Base-by-base conservation (phyloP, 2,113 vertebrate genomes). In the Balaeniceps rex region DNA sequence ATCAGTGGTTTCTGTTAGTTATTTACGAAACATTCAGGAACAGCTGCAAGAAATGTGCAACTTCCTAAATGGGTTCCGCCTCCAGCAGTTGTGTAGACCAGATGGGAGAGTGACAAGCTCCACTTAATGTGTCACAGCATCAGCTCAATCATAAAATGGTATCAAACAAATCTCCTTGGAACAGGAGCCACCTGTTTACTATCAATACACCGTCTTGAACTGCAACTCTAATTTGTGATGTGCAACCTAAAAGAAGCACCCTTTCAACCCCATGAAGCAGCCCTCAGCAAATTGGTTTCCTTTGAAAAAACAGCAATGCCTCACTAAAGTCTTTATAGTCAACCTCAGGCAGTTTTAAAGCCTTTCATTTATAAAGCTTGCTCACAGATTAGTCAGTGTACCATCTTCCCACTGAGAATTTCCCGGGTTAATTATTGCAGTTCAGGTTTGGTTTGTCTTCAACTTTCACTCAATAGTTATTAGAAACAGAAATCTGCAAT, bases 131-230 rank as follows among this genome's bases (percentile, higher is more conserved):
- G 96, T 97, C 97, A 96, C 95, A 95, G 97, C 88, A 96, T 97
- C 97, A 84, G 87, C 70, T 64, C 76, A 72, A 84, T 95, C 97
- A 97, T 97, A 98, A 98, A 98, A 97, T 66, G 81, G 92, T 94
- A 93, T 91, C 94, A 91, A 91, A 97, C 89, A 97, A 97, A 97
- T 94, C 96, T 93, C 95, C 95, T 85, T 79, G 87, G 90, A 98
- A 93, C 87, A 88, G 89, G 51, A 97, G 97, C 96, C 98, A 98
- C 97, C 97, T 98, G 98, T 96, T 98, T 97, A 98, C 94, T 96
- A 97, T 97, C 98, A 98, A 97, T 76, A 91, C 51, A 92, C 92
- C 94, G 97, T 87, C 95, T 93, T 65, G 57, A 94, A 90, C 8
- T 11, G 78, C 90, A 97, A 49, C 90, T 95, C 94, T 94, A 95